phyloP scores from a whole-genome alignment of 2,113 vertebrate species.

The Pseudorhombus dupliciocellatus region DNA sequence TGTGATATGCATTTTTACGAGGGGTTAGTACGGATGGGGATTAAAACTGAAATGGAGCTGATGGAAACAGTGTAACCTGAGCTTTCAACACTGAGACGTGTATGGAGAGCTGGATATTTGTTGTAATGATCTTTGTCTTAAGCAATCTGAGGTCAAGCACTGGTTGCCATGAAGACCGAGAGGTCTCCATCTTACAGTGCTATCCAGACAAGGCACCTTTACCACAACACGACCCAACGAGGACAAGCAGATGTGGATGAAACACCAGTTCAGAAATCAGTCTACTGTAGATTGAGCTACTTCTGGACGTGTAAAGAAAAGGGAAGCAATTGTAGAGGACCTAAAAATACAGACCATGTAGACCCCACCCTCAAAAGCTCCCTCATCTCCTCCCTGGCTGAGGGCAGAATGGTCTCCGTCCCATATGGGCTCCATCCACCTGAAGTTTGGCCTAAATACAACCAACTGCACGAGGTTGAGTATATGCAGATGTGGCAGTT shows the following conservation, averaged over 20 bases:
- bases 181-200: not conserved
- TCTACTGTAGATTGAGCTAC: not conserved
- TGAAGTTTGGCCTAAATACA: conserved; percentile 14
- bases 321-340: not conserved
- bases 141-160: conserved; percentile 11
- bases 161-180: not conserved
- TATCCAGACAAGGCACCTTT: conserved; percentile 1
- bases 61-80: not conserved
- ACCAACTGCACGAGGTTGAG: not conserved
- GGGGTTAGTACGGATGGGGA: no score
- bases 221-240: not conserved
- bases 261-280: not conserved
- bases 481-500: not conserved
- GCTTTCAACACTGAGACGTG: not conserved
- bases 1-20: no score
- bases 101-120: not conserved
- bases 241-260: not conserved
- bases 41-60: no score
- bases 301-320: not conserved
- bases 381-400: not conserved
- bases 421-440: conserved; percentile 10
- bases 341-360: conserved; percentile 29
- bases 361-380: not conserved
- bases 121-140: no score
- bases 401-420: not conserved